A percentile compares a stretch with the other conserved stretches of the same genome.
Evolutionary conservation across 2,113 vertebrate genomes (phyloP).

Genomic region (Elephas maximus): DNA sequence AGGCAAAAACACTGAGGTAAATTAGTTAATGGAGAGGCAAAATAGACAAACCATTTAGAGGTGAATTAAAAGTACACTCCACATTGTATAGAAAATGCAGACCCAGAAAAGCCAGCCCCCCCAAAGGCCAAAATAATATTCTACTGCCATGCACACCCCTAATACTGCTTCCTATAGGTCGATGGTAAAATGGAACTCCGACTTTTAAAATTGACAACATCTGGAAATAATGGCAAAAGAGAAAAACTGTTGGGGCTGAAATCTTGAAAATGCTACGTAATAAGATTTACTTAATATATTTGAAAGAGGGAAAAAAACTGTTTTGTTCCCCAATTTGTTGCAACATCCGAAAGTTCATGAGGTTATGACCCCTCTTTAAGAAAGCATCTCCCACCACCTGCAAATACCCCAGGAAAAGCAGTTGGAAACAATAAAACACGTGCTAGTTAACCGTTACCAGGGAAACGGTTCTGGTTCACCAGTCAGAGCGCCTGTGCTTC

Average conservation of each 20-base stretch:
- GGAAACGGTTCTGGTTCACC: slow-evolving; percentile 93
- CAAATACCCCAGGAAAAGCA: slow-evolving; percentile 92
- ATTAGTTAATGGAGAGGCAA: slow-evolving; percentile 59
- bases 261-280: slow-evolving; percentile 86
- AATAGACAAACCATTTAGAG: slow-evolving; percentile 65
- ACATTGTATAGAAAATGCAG: slow-evolving; percentile 57
- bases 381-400: slow-evolving; percentile 90
- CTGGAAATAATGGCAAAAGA: slow-evolving; percentile 85
- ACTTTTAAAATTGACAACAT: slow-evolving; percentile 86
- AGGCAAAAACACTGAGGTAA: slow-evolving; percentile 41
- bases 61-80: not conserved
- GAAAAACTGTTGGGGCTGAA: slow-evolving; percentile 81
- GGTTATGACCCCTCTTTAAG: slow-evolving; percentile 92
- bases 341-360: slow-evolving; percentile 92
- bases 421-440: slow-evolving; percentile 94
- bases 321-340: slow-evolving; percentile 94
- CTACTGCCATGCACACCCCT: not conserved
- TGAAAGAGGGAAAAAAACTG: slow-evolving; percentile 85
- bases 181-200: slow-evolving; percentile 72
- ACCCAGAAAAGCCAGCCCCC: not conserved
- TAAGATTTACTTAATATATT: slow-evolving; percentile 91
- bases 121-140: slow-evolving; percentile 9
- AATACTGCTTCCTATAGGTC: slow-evolving; percentile 62
- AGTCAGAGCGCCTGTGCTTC: slow-evolving; percentile 87
- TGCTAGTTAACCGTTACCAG: slow-evolving; percentile 93